Evolutionary conservation across 53 echinoderm and acorn worm genomes (phyloP), one percentile per base, ranked within the genome.

Genomic region (Hippasteria phrygiana): DNA sequence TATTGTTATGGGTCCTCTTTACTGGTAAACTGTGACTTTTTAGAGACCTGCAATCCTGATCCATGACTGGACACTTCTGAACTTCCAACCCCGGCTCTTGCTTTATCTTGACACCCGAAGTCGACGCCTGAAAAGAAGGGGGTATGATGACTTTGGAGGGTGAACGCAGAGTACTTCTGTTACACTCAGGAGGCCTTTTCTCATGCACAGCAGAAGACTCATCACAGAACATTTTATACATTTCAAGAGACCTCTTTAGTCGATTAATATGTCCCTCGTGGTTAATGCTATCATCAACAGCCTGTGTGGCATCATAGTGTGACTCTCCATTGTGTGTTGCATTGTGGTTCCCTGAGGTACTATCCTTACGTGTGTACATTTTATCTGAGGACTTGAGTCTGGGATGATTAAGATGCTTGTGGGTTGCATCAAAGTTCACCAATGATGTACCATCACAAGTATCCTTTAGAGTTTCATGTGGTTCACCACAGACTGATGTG

Each of bases 11-110:
- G 26, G 90, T 73, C 59, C 73, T 90, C 45, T 71, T 81, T 17
- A 82, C 26, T 2, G 80, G 81, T 11, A 79, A 39, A 10, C 64
- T 39, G 35, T 69, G 85, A 50, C 85, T 46, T 70, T 85, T 85
- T 24, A 42, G 8, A 7, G 81, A 36, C 53, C 71, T 85, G 71
- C 53, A 39, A 22, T 88, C 76, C 26, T 80, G 82, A 9, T 88
- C 67, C 24, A 65, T 45, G 62, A 29, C 45, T 27, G 59, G 80
- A n/a, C 89, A 78, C 69, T 65, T 65, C 70, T 65, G 79, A 82
- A 36, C 62, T 73, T 90, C 82, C 27, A 71, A 33, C 82, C 90
- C 71, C 0, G 90, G 90, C 73, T 90, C 90, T 67, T 90, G 82
- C 35, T 90, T 90, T 18, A 90, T 90, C 31, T 82, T 81, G 5